Conservation (phyloP, 2,113 vertebrate species). For the Pseudorectes ferrugineus region DNA sequence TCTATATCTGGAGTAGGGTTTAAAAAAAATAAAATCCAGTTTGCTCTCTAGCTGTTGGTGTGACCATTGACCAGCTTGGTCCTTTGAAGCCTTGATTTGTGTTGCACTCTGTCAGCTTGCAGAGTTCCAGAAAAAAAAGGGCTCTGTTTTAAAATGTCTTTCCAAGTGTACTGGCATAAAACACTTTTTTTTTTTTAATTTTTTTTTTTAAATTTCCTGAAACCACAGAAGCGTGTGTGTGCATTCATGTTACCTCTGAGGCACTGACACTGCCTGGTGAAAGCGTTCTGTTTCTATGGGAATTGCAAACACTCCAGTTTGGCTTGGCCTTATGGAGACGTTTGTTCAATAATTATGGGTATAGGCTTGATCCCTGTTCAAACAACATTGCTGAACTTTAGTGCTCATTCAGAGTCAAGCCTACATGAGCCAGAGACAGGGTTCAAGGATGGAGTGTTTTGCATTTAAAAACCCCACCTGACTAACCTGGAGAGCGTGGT, state of each 20-base stretch:
- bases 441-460: background rate
- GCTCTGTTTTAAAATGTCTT: background rate
- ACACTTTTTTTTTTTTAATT: background rate
- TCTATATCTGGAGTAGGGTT: slow-evolving; percentile 8
- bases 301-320: background rate
- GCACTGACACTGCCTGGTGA: background rate
- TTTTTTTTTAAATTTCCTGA: background rate
- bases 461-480: background rate
- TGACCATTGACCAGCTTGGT: background rate
- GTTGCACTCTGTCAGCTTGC: background rate
- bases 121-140: background rate
- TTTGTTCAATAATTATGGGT: background rate
- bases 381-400: background rate
- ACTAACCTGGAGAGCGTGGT: fast-evolving
- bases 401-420: background rate
- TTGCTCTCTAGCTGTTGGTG: background rate
- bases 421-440: background rate
- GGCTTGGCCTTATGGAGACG: background rate
- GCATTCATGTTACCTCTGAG: background rate
- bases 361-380: background rate
- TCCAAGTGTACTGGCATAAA: background rate
- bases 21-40: background rate
- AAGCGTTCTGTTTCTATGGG: fast-evolving
- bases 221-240: background rate
- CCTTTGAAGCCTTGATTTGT: background rate